These are phyloP conservation scores for Eurystomus gularis DNA, from an alignment of 2,113 vertebrate species.

Conservation along the genomic window DNA sequence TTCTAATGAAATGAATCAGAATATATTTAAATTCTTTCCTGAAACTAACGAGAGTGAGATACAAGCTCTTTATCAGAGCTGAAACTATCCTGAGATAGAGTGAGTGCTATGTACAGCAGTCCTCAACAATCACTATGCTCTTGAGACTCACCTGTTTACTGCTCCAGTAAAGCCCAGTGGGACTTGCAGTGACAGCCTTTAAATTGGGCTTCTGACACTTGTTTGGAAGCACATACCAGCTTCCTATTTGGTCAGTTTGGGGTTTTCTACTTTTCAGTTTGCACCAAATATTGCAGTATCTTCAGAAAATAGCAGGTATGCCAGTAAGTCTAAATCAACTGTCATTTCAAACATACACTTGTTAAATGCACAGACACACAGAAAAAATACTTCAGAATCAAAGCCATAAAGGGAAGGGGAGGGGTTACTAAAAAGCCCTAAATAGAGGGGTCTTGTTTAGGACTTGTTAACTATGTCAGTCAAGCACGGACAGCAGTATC, in stretches of 20 bases:
- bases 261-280: neutral
- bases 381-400: neutral
- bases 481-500: neutral
- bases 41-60: neutral
- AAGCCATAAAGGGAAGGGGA: neutral
- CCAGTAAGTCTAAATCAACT: neutral
- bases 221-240: neutral
- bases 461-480: neutral
- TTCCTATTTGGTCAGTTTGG: neutral
- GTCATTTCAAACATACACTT: neutral
- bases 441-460: neutral
- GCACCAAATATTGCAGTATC: neutral
- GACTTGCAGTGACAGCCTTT: neutral
- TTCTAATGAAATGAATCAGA: neutral
- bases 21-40: neutral
- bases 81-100: neutral
- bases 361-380: neutral
- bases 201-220: neutral
- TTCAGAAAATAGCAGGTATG: neutral
- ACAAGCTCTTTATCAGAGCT: neutral
- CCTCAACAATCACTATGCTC: neutral
- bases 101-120: neutral
- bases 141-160: neutral
- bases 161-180: neutral
- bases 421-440: neutral